phyloP scores from a whole-genome alignment of 2,888 invertebrate genomes.

The Argynnis bischoffii region DNA sequence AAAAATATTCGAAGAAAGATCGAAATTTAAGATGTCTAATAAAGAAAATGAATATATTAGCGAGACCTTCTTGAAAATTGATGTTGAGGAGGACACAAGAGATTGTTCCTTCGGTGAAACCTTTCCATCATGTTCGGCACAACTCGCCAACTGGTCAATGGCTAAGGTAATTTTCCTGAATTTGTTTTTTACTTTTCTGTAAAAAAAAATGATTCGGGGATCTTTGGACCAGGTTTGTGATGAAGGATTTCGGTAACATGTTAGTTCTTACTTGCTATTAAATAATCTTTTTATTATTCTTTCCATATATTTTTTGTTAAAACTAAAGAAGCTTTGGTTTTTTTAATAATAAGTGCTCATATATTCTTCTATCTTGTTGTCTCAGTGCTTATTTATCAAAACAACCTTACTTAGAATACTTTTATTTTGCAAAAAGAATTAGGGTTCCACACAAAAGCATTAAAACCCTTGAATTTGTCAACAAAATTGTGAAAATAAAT shows the following conservation, averaged over 20 bases:
- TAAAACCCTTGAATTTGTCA: not conserved
- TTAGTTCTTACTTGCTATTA: not conserved
- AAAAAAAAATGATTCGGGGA: conserved; percentile 27
- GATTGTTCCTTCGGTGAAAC: conserved; percentile 61
- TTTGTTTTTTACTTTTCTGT: conserved; percentile 23
- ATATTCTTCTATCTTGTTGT: too few relatives aligned
- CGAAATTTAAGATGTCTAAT: conserved; percentile 62
- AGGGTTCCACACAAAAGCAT: not conserved
- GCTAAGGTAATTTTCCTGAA: conserved; percentile 57
- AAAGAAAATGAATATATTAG: conserved; percentile 49
- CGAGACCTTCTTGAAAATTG: conserved; percentile 55
- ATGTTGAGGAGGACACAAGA: conserved; percentile 69
- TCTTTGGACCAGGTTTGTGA: conserved; percentile 18
- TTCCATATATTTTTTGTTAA: not conserved
- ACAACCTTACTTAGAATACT: too few relatives aligned
- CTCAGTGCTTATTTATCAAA: too few relatives aligned
- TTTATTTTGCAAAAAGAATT: too few relatives aligned
- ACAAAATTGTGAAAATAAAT: not conserved
- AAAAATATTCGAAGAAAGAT: conserved; percentile 66
- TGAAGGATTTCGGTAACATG: conserved; percentile 21
- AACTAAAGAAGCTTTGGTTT: too few relatives aligned
- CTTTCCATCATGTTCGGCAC: conserved; percentile 49
- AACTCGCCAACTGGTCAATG: conserved; percentile 51
- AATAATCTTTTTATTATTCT: not conserved
- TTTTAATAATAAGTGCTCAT: not conserved